phyloP scores from a whole-genome alignment of 1,140 invertebrate genomes.

The Hycleus phaleratus region DNA sequence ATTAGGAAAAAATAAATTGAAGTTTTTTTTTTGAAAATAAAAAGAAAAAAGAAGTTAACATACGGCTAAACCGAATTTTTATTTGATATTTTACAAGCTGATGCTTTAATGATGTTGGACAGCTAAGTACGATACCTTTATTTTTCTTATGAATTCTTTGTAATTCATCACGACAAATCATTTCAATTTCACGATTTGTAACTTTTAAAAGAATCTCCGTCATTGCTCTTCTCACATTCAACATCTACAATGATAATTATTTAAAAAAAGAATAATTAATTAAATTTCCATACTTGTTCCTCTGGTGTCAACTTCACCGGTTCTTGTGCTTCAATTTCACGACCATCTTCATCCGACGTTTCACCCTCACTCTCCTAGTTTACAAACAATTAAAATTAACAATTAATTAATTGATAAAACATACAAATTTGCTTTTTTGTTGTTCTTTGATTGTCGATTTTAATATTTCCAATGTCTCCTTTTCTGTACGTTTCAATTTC shows the following conservation, averaged over 20 bases:
- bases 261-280: conserved; percentile 9
- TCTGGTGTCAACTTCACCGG: conserved; percentile 34
- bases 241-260: conserved; percentile 58
- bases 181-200: conserved; percentile 80
- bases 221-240: conserved; percentile 74
- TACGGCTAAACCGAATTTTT: conserved; percentile 1
- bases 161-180: conserved; percentile 69
- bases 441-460: conserved; percentile 41
- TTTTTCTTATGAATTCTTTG: conserved; percentile 43
- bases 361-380: conserved; percentile 38
- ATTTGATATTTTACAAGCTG: conserved; percentile 4
- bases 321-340: conserved; percentile 9
- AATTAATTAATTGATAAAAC: conserved; percentile 31
- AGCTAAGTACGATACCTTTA: conserved; percentile 34
- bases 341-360: conserved; percentile 27
- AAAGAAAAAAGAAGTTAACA: conserved; percentile 7
- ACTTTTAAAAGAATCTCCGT: conserved; percentile 91
- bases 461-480: conserved; percentile 50
- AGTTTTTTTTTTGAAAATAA: not conserved
- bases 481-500: conserved; percentile 58
- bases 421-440: conserved; percentile 77
- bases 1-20: not conserved
- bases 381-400: conserved; percentile 2
- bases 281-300: conserved; percentile 39
- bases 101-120: not conserved